Evolutionary conservation across 2,113 vertebrate species (phyloP), one percentile per base, ranked within the genome.

Genomic region (Otis tarda): DNA sequence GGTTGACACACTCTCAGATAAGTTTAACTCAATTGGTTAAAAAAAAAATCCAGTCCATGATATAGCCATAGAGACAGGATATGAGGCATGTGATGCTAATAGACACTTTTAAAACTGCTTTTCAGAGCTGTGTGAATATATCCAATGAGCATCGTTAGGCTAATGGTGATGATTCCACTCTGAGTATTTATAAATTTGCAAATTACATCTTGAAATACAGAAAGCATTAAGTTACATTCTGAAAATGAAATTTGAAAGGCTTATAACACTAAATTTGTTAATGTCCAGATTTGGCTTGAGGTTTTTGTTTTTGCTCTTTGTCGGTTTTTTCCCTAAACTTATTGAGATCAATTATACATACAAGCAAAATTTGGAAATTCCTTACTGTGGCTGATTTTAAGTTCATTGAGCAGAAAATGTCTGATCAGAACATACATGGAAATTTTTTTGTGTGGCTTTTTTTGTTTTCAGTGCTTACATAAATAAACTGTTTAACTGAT

Each of bases 401-500:
- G 86, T 96, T 93, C 80, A 95, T 92, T 93, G 86, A 95, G 90
- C 86, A 95, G 92, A 95, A 96, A 94, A 90, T 87, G 69, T 74
- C 82, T 80, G 79, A 96, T 97, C 87, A 93, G 94, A 89, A 87
- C 53, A 73, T 81, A 61, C 53, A 92, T 1, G 81, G 87, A 95
- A 88, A 63, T 2, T 71, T 79, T 91, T 91, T 78, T 82, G n/a
- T 92, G 92, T 70, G 83, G 83, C 89, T 96, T 89, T 95, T 96
- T 95, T 92, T 95, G 77, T 96, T 93, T 96, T 93, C 89, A 89
- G 59, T 89, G 59, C 89, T 97, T 95, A 94, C 53, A 94, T 87
- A 97, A 96, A 96, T 97, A 96, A 96, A 94, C 89, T 91, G 57
- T 79, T 94, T 30, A 91, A 94, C 96, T 94, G 93, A 96, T 96